Conservation (phyloP, 1,140 invertebrate genomes). For the Lasioglossum albipes region DNA sequence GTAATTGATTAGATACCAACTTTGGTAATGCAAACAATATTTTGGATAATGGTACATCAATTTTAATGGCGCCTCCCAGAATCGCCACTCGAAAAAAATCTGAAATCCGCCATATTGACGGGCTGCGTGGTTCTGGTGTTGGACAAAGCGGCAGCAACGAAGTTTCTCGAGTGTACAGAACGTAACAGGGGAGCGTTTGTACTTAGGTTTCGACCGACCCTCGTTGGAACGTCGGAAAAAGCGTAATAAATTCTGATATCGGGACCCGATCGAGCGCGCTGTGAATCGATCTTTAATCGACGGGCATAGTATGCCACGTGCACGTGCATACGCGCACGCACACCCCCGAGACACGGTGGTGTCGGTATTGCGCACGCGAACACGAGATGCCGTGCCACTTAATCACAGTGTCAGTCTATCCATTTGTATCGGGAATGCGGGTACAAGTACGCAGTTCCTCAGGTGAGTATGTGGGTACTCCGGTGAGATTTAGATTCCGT, state of each 20-base stretch:
- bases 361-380: constrained; percentile 7
- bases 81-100: too few relatives aligned
- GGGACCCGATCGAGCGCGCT: background rate
- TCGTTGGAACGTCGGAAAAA: too few relatives aligned
- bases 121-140: too few relatives aligned
- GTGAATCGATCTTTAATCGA: constrained; percentile 21
- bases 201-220: too few relatives aligned
- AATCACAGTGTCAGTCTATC: constrained; percentile 54
- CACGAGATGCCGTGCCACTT: constrained; percentile 32
- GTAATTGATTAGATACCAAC: too few relatives aligned
- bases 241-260: background rate
- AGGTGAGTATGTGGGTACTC: constrained; percentile 41
- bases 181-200: too few relatives aligned
- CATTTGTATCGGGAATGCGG: constrained; percentile 58
- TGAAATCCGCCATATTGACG: too few relatives aligned
- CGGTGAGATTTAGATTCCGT: constrained; percentile 59
- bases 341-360: background rate
- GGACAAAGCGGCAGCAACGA: too few relatives aligned
- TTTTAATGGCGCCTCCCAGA: too few relatives aligned
- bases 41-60: too few relatives aligned
- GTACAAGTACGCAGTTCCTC: constrained; percentile 48
- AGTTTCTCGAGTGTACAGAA: background rate
- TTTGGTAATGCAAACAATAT: too few relatives aligned
- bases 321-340: background rate
- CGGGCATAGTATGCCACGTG: background rate